Conservation (phyloP, 2,113 vertebrate species). For the Phylloscopus whistleri region DNA sequence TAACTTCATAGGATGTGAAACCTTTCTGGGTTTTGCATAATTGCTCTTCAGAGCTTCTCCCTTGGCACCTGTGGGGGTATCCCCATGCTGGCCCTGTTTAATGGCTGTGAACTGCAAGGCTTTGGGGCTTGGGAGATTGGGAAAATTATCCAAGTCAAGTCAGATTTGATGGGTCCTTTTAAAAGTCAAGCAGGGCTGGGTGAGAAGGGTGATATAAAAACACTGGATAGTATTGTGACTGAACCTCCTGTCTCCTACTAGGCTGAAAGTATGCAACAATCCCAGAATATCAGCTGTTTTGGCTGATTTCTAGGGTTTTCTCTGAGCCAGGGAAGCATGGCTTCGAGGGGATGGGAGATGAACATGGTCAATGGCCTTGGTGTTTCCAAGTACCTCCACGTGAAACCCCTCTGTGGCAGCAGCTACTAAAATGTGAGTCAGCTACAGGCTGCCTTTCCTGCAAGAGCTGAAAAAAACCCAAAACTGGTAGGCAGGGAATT, state of each 20-base stretch:
- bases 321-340: neutral
- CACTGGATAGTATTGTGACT: neutral
- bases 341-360: neutral
- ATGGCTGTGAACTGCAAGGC: neutral
- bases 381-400: neutral
- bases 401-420: neutral
- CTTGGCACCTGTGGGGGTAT: neutral
- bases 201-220: neutral
- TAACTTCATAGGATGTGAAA: neutral
- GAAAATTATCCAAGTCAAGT: neutral
- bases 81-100: neutral
- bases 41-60: neutral
- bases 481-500: neutral
- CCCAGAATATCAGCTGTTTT: neutral
- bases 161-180: neutral
- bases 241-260: neutral
- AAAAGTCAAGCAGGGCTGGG: neutral
- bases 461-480: neutral
- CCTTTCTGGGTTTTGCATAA: neutral
- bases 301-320: neutral
- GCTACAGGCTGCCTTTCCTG: neutral
- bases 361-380: neutral
- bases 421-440: neutral
- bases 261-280: neutral
- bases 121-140: neutral